These are phyloP conservation scores for Neolamprologus toae DNA, from an alignment of 2,113 vertebrate genomes.

Conservation along the genomic window DNA sequence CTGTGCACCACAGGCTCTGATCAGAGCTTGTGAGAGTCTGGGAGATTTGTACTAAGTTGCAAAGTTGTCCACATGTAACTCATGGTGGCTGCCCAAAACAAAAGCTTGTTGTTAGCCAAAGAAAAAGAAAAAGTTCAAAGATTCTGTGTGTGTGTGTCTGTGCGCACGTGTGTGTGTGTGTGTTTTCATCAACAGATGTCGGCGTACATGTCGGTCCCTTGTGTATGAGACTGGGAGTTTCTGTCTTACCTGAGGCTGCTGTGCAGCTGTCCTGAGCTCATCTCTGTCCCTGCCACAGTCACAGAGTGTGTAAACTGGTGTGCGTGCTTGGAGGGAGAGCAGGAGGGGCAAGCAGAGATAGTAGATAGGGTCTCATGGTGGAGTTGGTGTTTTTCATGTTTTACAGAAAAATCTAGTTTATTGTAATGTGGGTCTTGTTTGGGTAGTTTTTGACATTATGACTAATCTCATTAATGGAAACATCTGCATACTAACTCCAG, in stretches of 20 bases:
- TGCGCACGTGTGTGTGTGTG: background rate
- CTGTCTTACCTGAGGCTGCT: constrained; percentile 73
- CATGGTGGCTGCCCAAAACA: constrained; percentile 39
- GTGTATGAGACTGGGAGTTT: constrained; percentile 45
- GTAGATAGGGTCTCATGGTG: background rate
- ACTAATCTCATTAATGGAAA: background rate
- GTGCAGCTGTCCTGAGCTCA: constrained; percentile 70
- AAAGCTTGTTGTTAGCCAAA: constrained; percentile 50
- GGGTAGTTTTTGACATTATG: background rate
- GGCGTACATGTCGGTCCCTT: constrained; percentile 48
- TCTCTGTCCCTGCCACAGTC: constrained; percentile 46
- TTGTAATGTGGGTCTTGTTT: background rate
- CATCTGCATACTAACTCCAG: background rate
- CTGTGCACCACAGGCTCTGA: constrained; percentile 51
- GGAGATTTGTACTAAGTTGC: constrained; percentile 45
- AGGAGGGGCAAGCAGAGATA: background rate
- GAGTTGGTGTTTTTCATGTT: background rate
- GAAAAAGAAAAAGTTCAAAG: constrained; percentile 22
- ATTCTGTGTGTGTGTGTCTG: background rate
- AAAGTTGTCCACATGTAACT: constrained; percentile 45
- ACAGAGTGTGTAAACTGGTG: background rate
- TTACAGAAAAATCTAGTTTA: background rate
- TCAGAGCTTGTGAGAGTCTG: constrained; percentile 45
- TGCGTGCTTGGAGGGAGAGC: background rate
- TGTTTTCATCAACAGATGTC: constrained; percentile 64